These are phyloP conservation scores for Drosophila grimshawi DNA, from an alignment of 1,140 invertebrate genomes.

Conservation along the genomic window DNA sequence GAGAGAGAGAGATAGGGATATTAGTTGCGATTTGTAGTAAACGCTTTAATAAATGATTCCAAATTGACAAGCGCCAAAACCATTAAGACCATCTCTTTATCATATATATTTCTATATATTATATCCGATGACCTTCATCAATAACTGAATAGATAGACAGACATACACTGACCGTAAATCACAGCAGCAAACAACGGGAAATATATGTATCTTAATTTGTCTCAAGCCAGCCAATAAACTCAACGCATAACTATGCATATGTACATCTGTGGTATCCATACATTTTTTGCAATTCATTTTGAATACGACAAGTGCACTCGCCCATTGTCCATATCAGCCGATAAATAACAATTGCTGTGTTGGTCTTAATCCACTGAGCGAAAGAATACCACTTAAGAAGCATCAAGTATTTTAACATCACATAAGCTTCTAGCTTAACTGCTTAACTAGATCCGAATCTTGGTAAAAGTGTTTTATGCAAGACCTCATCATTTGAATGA, in stretches of 20 bases:
- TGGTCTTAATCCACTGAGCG: constrained; percentile 1
- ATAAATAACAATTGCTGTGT: not conserved
- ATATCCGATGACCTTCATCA: not conserved
- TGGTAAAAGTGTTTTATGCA: no score
- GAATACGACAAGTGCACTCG: not conserved
- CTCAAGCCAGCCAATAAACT: not conserved
- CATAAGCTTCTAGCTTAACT: no score
- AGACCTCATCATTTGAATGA: no score
- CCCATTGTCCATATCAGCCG: not conserved
- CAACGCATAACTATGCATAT: no score
- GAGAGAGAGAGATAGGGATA: constrained; percentile 13
- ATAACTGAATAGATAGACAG: not conserved
- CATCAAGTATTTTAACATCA: no score
- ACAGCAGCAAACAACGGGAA: constrained; percentile 46
- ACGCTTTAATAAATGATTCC: constrained; percentile 25
- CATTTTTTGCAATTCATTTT: not conserved
- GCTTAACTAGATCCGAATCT: no score
- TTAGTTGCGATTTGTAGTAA: constrained; percentile 20
- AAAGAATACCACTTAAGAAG: not conserved
- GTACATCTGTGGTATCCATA: no score
- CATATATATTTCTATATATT: constrained; percentile 5
- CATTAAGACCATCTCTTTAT: constrained; percentile 3
- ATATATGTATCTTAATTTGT: constrained; percentile 8
- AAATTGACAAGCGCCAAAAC: constrained; percentile 30
- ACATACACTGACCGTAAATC: constrained; percentile 6